Base-by-base conservation (phyloP, 2,113 vertebrate genomes). In the Carassius gibelio region DNA sequence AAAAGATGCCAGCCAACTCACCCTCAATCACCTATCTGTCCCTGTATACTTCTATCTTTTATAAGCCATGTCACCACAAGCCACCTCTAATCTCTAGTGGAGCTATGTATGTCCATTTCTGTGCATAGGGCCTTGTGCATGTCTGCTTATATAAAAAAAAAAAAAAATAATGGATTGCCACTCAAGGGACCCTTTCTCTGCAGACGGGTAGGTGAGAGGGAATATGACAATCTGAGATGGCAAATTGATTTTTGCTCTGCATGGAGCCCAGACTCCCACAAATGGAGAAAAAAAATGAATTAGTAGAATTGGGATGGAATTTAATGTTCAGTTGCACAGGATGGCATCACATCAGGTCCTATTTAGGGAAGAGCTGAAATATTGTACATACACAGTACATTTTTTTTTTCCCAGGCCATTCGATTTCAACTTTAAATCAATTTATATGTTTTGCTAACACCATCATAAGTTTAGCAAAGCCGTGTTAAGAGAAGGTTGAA, bases 171-270 rank as follows among this genome's bases (percentile, higher is more conserved):
- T 85, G 57, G 81, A 88, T 89, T 87, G 76, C 59, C 69, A 86
- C 93, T 92, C 91, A 61, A 83, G 90, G 89, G 88, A 92, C 38
- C 82, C 75, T 88, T 66, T 85, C 48, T 81, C 83, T 89, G 90
- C 81, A 69, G 88, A 77, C 85, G 82, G 82, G 76, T 87, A 89
- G 88, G 90, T 89, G 87, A 93, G 88, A 88, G 86, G 81, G 88
- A 92, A 92, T 92, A 90, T 91, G 92, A 91, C 89, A 91, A 92
- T 93, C 90, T 86, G 68, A 91, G 87, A 93, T 90, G 89, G 90
- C 88, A 93, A 93, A 94, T 94, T 91, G 92, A 94, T 94, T 94
- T 94, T 90, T 84, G 88, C 87, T 92, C 92, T 87, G 89, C 88
- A 85, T 90, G 82, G 81, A 89, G 90, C 81, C 68, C 52, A 82